These are phyloP conservation scores for Lithophane ornitopus DNA, from an alignment of 2,888 invertebrate species.

Conservation along the genomic window DNA sequence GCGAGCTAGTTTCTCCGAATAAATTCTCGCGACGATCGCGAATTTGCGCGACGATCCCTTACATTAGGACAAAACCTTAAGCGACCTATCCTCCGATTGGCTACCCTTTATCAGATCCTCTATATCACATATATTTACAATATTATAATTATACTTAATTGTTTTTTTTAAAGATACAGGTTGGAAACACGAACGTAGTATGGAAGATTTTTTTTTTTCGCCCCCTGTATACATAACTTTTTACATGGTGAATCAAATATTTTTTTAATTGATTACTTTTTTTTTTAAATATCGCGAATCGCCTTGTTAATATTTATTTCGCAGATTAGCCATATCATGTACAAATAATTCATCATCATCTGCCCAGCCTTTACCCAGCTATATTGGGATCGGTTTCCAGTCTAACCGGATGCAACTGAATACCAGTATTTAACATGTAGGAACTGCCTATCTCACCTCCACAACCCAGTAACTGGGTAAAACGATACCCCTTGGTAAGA, in stretches of 20 bases:
- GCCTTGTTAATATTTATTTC: neutral
- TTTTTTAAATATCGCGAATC: constrained; percentile 5
- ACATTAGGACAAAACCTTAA: neutral
- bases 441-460: too few relatives aligned
- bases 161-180: neutral
- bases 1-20: too few relatives aligned
- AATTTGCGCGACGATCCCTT: neutral
- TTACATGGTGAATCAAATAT: neutral
- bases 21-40: neutral
- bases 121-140: constrained; percentile 28
- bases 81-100: neutral
- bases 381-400: too few relatives aligned
- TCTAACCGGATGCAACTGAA: too few relatives aligned
- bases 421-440: too few relatives aligned
- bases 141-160: neutral
- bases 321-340: constrained; percentile 27
- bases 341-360: neutral
- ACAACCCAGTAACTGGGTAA: too few relatives aligned
- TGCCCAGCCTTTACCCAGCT: too few relatives aligned
- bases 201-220: neutral
- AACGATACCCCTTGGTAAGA: too few relatives aligned
- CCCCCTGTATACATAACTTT: neutral
- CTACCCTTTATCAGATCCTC: constrained; percentile 14
- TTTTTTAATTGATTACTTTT: neutral
- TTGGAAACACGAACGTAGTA: neutral